Evolutionary conservation across 2,888 invertebrate species (phyloP), one percentile per base, ranked within the genome.

Genomic region (Pammene fasciana): DNA sequence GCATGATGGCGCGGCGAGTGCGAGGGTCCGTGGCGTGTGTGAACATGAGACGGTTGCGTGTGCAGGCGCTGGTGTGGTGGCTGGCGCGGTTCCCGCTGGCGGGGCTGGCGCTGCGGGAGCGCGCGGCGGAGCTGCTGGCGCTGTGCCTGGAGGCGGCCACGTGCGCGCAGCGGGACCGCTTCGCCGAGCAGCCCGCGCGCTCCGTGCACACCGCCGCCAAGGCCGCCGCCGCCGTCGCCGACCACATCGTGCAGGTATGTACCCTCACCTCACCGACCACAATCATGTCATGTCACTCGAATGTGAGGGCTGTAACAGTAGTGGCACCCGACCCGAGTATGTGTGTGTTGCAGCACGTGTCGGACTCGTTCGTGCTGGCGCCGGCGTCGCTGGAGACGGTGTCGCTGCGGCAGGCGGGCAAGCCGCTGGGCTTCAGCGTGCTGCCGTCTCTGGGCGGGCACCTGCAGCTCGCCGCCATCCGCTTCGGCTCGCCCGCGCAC

Each of bases 401-500:
- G 46, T 96, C 96, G 54, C 93, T 99, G 73, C 96, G 97, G 77
- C 97, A 97, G 85, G 95, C 96, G 43, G 97, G 96, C 76, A 96
- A 97, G 78, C 97, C 98, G 88, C 93, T 97, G 79, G 99, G 99
- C 36, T 97, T 99, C 88, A 95, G 95, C 83, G 97, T 99, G 76
- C 94, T 96, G 81, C 97, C 98, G 10, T 97, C 96, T 52, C 97
- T 96, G 88, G 96, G 96, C 86, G 95, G 96, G 0, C 94, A 86
- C 76, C 88, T 86, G 82, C 96, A 97, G 83, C 96, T 99, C 70
- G 97, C 97, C 16, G 97, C 97, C 82, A 96, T 99, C 65, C 97
- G 97, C 84, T 96, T 96, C 87, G 96, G 97, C 80, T 97, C 98
- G 61, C 97, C 98, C 2, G 98, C 99, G 50, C 98, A 98, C 89